Evolutionary conservation across 2,888 invertebrate genomes (phyloP), one percentile per base, ranked within the genome.

Genomic region (Marronus borbonicus): DNA sequence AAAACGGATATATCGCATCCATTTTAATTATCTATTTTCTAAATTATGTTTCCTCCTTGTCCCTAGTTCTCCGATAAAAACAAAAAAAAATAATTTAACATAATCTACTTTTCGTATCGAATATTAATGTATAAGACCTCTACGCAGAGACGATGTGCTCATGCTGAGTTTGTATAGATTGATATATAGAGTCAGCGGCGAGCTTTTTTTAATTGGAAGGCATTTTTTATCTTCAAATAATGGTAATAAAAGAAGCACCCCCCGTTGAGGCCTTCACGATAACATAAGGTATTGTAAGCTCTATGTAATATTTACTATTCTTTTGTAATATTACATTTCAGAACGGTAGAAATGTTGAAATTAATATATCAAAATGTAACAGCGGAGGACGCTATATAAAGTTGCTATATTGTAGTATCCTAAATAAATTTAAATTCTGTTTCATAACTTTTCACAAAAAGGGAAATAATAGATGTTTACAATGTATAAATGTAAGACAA

Each of bases 201-300:
- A 84, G 85, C 86, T 87, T 88, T 88, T 88, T 88, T 88, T 88
- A 88, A 88, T 88, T 88, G 88, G 88, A 88, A 88, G 87, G 87
- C 86, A 87, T 88, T 87, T 87, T 88, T 88, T 88, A 87, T 86
- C 87, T 87, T 86, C 87, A 86, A 87, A 87, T 81, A 81, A 81
- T 78, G 75, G 79, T 75, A 85, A 85, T 81, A 81, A 81, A 81
- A 81, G 79, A 80, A 76, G 78, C 76, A 68, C 69, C 76, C 77
- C 81, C 81, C 76, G 78, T 80, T 79, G 81, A 80, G 82, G 83
- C 81, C 85, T 83, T 85, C 83, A 83, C 84, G 84, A 87, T 85
- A 85, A 85, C 85, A 85, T 84, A 77, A 79, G 60, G 66, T 75
- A 77, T 79, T 72, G 78, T 78, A 81, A 80, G 76, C 76, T 55